phyloP scores from a whole-genome alignment of 2,888 invertebrate species.

The Plagiodera versicolora region DNA sequence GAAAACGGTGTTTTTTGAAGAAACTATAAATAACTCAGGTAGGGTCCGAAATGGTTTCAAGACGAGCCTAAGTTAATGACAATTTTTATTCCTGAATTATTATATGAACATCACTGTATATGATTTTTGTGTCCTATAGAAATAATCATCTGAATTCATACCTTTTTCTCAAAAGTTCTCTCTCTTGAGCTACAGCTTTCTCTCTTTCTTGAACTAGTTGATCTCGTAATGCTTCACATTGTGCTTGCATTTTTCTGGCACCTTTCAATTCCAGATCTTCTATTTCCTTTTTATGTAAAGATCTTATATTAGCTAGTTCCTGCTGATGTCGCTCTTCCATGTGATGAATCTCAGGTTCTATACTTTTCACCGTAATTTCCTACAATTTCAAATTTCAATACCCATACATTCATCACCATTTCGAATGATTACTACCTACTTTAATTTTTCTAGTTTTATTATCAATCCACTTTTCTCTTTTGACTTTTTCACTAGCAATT shows the following conservation, averaged over 20 bases:
- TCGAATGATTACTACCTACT: constrained; percentile 52
- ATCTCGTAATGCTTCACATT: constrained; percentile 62
- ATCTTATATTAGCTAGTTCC: constrained; percentile 69
- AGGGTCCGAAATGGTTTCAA: no score
- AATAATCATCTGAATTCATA: no score
- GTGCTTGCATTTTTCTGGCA: constrained; percentile 63
- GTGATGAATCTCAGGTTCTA: constrained; percentile 81
- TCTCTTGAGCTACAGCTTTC: constrained; percentile 63
- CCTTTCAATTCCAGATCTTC: constrained; percentile 65
- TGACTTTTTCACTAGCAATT: constrained; percentile 73
- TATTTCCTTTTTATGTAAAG: constrained; percentile 67
- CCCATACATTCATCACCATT: no score
- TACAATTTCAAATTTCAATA: constrained; percentile 38
- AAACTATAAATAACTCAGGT: no score
- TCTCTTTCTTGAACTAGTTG: constrained; percentile 66
- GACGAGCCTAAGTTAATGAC: no score
- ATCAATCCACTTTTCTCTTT: constrained; percentile 78
- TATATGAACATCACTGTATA: no score
- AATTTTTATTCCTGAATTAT: no score
- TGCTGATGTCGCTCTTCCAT: constrained; percentile 72
- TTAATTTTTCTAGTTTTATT: constrained; percentile 85
- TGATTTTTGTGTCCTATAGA: no score
- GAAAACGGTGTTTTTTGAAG: no score
- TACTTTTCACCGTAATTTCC: constrained; percentile 83
- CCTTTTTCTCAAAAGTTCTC: constrained; percentile 62